Conservation (phyloP, 2,888 invertebrate species). For the Keiferia lycopersicella region DNA sequence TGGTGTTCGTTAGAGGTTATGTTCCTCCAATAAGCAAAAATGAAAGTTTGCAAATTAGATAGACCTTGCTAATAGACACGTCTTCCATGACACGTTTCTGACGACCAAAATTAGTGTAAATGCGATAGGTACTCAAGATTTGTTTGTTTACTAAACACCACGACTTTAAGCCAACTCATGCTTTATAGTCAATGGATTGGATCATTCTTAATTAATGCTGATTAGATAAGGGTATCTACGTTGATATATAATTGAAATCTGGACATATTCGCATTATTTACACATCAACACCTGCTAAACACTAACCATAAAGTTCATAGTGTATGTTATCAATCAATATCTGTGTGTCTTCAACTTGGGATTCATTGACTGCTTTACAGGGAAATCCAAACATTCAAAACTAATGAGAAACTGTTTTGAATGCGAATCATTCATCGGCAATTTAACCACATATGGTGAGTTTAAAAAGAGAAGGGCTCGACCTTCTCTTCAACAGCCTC, state of each 20-base stretch:
- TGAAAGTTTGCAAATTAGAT: slow-evolving; percentile 24
- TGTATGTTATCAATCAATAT: slow-evolving; percentile 66
- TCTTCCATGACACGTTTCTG: slow-evolving; percentile 11
- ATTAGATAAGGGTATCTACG: slow-evolving; percentile 63
- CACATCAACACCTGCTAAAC: slow-evolving; percentile 44
- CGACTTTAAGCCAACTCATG: slow-evolving; percentile 51
- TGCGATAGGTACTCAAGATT: not conserved
- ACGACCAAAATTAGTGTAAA: not conserved
- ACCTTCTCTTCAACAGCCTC: slow-evolving; percentile 67
- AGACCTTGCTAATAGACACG: slow-evolving; percentile 20
- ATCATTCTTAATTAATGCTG: slow-evolving; percentile 53
- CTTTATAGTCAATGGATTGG: slow-evolving; percentile 57
- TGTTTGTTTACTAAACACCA: slow-evolving; percentile 30
- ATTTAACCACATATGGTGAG: slow-evolving; percentile 73
- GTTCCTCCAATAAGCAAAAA: slow-evolving; percentile 35
- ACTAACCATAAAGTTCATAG: slow-evolving; percentile 58
- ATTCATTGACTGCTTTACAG: slow-evolving; percentile 80
- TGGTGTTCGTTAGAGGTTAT: slow-evolving; percentile 50
- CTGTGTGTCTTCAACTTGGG: slow-evolving; percentile 80
- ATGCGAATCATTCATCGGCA: slow-evolving; percentile 61
- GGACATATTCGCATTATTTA: slow-evolving; percentile 56
- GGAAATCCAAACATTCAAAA: slow-evolving; percentile 71
- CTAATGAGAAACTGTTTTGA: slow-evolving; percentile 66
- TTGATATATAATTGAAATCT: slow-evolving; percentile 53
- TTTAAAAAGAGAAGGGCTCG: slow-evolving; percentile 68